phyloP scores from a whole-genome alignment of 2,888 invertebrate species.

The Rapana venosa region DNA sequence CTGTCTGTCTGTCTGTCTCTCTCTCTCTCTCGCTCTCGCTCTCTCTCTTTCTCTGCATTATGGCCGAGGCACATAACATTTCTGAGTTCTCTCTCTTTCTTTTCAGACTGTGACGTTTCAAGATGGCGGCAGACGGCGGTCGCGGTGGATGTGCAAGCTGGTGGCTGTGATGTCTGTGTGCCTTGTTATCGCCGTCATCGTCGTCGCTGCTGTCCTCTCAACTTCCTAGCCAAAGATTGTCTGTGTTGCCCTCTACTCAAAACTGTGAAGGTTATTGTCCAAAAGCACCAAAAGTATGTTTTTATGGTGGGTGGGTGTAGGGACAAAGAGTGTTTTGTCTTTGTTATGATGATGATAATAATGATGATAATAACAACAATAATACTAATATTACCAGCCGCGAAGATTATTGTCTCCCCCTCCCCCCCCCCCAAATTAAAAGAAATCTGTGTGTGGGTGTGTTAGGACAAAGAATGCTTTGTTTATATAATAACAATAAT shows the following conservation, averaged over 20 bases:
- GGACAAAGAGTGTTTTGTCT: too few species aligned
- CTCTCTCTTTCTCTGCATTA: neutral
- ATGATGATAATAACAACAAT: too few species aligned
- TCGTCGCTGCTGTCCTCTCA: neutral
- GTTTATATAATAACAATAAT: too few species aligned
- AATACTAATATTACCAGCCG: too few species aligned
- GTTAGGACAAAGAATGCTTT: too few species aligned
- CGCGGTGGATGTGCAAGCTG: neutral
- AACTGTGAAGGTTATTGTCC: neutral
- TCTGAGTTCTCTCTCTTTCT: constrained; percentile 18
- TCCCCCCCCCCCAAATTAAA: too few species aligned
- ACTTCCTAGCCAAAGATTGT: neutral
- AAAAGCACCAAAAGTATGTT: neutral
- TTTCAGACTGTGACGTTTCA: constrained; percentile 13
- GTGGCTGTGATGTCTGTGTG: neutral
- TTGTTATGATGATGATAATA: too few species aligned
- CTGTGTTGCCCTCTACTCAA: neutral
- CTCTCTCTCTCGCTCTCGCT: neutral
- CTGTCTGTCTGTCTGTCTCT: neutral
- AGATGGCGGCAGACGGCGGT: neutral
- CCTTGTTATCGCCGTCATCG: neutral
- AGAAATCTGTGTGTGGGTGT: too few species aligned
- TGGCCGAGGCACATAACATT: too few species aligned
- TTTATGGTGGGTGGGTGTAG: neutral
- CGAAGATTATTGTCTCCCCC: too few species aligned